Conservation (phyloP, 2,797 vertebrate genomes). For the Fringilla coelebs region DNA sequence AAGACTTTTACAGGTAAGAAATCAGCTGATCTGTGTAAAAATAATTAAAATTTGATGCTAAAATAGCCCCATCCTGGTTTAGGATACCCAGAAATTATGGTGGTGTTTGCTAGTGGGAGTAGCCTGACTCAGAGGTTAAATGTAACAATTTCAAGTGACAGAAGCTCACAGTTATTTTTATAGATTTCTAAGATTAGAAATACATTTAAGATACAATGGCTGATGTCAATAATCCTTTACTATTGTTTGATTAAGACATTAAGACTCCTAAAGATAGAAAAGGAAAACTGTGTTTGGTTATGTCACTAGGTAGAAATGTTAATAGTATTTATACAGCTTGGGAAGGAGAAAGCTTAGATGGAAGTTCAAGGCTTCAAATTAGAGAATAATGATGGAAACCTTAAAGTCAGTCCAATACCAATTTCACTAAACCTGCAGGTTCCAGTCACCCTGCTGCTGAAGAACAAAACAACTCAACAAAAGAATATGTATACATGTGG, state of each 20-base stretch:
- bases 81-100: neutral
- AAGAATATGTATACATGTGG: neutral
- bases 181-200: neutral
- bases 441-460: neutral
- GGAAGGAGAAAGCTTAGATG: neutral
- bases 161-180: neutral
- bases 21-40: neutral
- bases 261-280: neutral
- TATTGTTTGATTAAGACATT: neutral
- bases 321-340: neutral
- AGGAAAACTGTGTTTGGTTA: neutral
- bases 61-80: neutral
- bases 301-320: neutral
- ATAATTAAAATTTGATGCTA: neutral
- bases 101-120: neutral
- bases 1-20: slow-evolving; percentile 89
- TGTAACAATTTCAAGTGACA: neutral
- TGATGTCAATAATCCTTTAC: neutral
- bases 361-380: neutral
- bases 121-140: neutral
- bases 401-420: neutral
- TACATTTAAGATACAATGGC: neutral
- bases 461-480: neutral
- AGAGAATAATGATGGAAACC: neutral
- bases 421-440: neutral